phyloP scores from a whole-genome alignment of 2,888 invertebrate genomes.

The Plusia festucae region DNA sequence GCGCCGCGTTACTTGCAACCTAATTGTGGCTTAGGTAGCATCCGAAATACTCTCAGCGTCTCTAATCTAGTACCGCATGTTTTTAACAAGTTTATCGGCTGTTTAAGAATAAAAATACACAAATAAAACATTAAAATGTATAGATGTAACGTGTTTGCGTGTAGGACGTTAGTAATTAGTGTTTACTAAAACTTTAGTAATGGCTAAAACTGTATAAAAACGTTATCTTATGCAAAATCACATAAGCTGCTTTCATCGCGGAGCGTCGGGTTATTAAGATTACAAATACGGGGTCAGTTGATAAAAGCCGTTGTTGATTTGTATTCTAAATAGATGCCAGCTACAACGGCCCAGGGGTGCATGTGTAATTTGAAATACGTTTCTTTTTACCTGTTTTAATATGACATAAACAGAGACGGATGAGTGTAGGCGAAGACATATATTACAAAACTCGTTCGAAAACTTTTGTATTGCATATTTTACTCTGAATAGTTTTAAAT shows the following conservation, averaged over 20 bases:
- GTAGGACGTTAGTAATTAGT: not conserved
- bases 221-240: not conserved
- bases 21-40: constrained; percentile 23
- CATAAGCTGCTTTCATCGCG: not conserved
- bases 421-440: constrained; percentile 63
- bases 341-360: constrained; percentile 79
- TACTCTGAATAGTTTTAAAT: constrained; percentile 40
- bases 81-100: not conserved
- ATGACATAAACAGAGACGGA: constrained; percentile 73
- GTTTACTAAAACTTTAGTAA: not conserved
- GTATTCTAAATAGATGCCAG: constrained; percentile 86
- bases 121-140: not conserved
- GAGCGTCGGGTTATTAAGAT: constrained; percentile 75
- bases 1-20: constrained; percentile 29
- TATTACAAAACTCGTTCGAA: constrained; percentile 18
- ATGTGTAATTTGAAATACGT: constrained; percentile 81
- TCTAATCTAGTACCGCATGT: constrained; percentile 25
- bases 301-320: constrained; percentile 81
- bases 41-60: constrained; percentile 5
- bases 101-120: not conserved
- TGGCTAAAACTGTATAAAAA: not conserved
- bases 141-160: not conserved
- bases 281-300: constrained; percentile 82
- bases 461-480: constrained; percentile 33
- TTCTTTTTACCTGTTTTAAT: constrained; percentile 76